Conservation (phyloP, 2,797 vertebrate genomes). For the Melanotaenia nigrans region DNA sequence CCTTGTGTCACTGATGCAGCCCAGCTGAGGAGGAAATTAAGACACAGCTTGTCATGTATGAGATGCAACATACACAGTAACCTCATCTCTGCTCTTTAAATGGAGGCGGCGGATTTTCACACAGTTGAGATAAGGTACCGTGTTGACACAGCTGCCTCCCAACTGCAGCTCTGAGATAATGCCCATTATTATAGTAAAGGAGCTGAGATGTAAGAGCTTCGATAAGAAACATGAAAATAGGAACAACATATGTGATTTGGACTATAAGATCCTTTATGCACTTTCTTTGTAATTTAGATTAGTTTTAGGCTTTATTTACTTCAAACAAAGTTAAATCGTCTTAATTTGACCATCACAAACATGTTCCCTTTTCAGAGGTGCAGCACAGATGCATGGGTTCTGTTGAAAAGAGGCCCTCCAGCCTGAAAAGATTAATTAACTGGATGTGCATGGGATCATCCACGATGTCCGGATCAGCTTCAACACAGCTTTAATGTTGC, state of each 20-base stretch:
- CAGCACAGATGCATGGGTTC: too few species aligned
- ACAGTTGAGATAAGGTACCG: background rate
- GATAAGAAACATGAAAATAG: background rate
- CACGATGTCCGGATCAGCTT: too few species aligned
- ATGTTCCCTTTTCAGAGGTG: too few species aligned
- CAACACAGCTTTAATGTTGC: too few species aligned
- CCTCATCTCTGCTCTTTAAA: background rate
- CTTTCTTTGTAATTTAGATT: too few species aligned
- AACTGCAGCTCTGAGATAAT: background rate
- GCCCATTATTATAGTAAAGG: background rate
- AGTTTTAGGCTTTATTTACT: too few species aligned
- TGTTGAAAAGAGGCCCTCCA: too few species aligned
- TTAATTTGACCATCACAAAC: too few species aligned
- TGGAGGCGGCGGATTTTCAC: background rate
- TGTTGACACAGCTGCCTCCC: background rate
- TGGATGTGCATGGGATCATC: too few species aligned
- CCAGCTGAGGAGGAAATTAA: background rate
- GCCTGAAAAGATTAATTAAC: too few species aligned
- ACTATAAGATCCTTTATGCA: background rate
- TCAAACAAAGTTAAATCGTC: too few species aligned
- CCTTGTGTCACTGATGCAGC: too few species aligned
- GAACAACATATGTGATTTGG: background rate
- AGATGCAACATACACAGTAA: background rate
- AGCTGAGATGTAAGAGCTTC: background rate
- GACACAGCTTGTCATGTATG: background rate